Conservation (phyloP, 2,797 vertebrate genomes). For the Mormyrus proboscirostris region DNA sequence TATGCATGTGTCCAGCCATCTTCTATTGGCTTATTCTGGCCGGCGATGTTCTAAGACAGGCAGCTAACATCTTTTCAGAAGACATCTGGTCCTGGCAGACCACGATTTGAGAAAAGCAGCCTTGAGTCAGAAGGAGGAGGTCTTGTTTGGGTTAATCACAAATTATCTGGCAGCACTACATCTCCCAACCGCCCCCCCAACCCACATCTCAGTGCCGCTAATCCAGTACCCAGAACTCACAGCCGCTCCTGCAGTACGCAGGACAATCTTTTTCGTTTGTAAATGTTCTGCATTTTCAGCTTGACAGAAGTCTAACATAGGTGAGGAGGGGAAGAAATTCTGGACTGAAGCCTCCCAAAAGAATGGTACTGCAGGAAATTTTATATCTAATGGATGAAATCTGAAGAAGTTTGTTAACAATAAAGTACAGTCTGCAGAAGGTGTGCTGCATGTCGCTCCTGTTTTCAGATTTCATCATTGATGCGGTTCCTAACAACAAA, state of each 20-base stretch:
- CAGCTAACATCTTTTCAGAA: slow-evolving; percentile 33
- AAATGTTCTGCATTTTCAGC: slow-evolving; percentile 60
- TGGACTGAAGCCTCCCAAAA: slow-evolving; percentile 15
- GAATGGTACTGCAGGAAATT: slow-evolving; percentile 43
- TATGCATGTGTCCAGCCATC: background rate
- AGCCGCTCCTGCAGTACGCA: slow-evolving; percentile 59
- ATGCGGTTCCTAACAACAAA: background rate
- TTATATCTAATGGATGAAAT: slow-evolving; percentile 32
- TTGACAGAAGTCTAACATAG: slow-evolving; percentile 47
- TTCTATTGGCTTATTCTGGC: background rate
- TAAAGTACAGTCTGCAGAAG: slow-evolving; percentile 24
- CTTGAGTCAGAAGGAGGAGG: slow-evolving; percentile 39
- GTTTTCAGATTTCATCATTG: background rate
- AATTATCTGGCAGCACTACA: slow-evolving; percentile 56
- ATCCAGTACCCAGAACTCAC: slow-evolving; percentile 65
- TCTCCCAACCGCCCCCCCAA: slow-evolving; percentile 33
- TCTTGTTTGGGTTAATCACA: slow-evolving; percentile 41
- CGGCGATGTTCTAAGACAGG: background rate
- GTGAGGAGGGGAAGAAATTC: slow-evolving; percentile 3
- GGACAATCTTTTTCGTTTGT: slow-evolving; percentile 62
- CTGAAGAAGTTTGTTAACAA: slow-evolving; percentile 34
- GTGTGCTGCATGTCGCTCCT: background rate
- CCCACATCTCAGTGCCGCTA: slow-evolving; percentile 49
- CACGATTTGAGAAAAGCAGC: slow-evolving; percentile 34
- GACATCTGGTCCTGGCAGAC: slow-evolving; percentile 31